Evolutionary conservation across 1,140 invertebrate genomes (phyloP).

Genomic region (Helicorthomorpha holstii): DNA sequence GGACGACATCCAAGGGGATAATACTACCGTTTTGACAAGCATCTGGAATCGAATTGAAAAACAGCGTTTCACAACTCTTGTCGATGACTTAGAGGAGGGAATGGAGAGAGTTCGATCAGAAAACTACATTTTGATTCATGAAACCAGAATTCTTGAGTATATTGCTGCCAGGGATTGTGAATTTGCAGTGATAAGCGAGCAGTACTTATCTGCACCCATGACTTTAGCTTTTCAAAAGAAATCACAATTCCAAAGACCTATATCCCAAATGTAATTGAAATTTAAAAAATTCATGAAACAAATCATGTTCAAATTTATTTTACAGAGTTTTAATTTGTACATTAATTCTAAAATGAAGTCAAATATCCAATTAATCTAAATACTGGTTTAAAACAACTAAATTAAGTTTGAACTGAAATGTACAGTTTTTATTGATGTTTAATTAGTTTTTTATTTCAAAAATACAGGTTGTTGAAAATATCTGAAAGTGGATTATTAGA

Average conservation of each 20-base stretch:
- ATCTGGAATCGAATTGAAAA: neutral
- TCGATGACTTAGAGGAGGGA: neutral
- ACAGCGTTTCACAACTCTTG: neutral
- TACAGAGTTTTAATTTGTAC: neutral
- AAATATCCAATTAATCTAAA: too few species aligned
- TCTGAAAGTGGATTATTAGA: neutral
- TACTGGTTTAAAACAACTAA: too few species aligned
- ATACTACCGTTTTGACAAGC: neutral
- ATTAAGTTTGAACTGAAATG: too few species aligned
- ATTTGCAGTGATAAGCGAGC: neutral
- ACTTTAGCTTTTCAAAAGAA: neutral
- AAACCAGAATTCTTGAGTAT: neutral
- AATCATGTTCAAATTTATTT: neutral
- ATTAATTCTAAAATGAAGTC: neutral
- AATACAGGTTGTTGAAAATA: neutral
- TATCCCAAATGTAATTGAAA: neutral
- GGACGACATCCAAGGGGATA: conserved; percentile 1
- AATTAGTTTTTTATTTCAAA: neutral
- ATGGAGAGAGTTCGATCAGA: neutral
- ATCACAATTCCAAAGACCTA: neutral
- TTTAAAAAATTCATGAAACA: neutral
- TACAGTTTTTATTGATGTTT: neutral
- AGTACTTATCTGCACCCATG: neutral
- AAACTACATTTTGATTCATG: neutral
- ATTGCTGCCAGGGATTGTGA: neutral